phyloP scores from a whole-genome alignment of 2,888 invertebrate genomes.

The Galeruca laticollis region DNA sequence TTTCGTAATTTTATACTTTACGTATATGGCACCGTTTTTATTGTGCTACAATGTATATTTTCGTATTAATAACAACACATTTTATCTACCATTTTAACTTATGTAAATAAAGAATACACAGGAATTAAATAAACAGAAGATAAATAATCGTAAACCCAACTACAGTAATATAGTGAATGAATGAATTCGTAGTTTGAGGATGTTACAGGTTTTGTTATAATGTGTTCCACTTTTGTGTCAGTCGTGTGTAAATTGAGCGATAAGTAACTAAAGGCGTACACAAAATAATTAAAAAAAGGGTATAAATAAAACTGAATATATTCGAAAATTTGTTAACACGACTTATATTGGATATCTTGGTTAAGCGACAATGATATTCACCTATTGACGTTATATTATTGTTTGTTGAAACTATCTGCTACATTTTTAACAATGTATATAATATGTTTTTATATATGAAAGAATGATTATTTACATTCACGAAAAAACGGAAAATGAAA shows the following conservation, averaged over 20 bases:
- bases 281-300: neutral
- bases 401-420: too few relatives aligned
- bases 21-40: neutral
- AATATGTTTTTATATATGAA: too few relatives aligned
- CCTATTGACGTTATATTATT: too few relatives aligned
- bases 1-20: too few relatives aligned
- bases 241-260: neutral
- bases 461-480: too few relatives aligned
- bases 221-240: conserved; percentile 1
- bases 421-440: too few relatives aligned
- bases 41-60: neutral
- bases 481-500: too few relatives aligned
- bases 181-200: conserved; percentile 9
- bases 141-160: conserved; percentile 14
- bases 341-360: too few relatives aligned
- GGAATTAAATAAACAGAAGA: conserved; percentile 15
- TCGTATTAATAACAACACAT: neutral
- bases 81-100: neutral
- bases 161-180: conserved; percentile 1
- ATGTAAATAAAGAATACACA: conserved; percentile 3
- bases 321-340: too few relatives aligned
- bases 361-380: too few relatives aligned
- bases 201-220: conserved; percentile 4
- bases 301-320: neutral
- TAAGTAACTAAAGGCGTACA: conserved; percentile 2